Percentiles rank a stretch among this genome's conserved stretches.
Conservation (phyloP, 2,797 vertebrate species). For the Parauchenoglanis punctatus region DNA sequence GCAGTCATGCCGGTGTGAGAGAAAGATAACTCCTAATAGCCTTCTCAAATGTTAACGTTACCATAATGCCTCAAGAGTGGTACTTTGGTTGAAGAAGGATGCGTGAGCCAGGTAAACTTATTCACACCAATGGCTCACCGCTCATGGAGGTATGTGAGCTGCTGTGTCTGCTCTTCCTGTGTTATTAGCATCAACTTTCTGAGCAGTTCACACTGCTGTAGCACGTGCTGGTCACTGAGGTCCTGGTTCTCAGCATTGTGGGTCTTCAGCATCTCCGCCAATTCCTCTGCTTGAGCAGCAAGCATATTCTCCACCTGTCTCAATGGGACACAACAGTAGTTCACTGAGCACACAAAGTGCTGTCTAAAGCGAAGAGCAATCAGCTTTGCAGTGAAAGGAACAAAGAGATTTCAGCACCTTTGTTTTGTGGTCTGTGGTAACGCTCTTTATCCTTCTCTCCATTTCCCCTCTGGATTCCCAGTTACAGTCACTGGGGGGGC, state of each 20-base stretch:
- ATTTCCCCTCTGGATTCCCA: constrained; percentile 86
- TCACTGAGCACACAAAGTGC: constrained; percentile 39
- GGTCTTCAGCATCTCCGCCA: constrained; percentile 80
- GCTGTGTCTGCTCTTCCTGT: constrained; percentile 82
- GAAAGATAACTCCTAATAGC: background rate
- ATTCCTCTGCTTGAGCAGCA: constrained; percentile 81
- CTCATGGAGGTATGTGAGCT: constrained; percentile 82
- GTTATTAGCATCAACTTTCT: constrained; percentile 77
- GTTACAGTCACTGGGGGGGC: constrained; percentile 76
- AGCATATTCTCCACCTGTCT: constrained; percentile 80
- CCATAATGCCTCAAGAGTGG: background rate
- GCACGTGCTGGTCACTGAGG: constrained; percentile 78
- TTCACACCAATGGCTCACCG: constrained; percentile 67
- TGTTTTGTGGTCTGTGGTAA: constrained; percentile 85
- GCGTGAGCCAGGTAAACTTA: background rate
- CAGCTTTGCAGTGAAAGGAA: background rate
- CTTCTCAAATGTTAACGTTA: constrained; percentile 1
- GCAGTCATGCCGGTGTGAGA: background rate
- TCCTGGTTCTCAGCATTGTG: constrained; percentile 81
- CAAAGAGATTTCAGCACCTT: constrained; percentile 73
- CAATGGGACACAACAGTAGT: background rate
- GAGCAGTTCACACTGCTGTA: constrained; percentile 82
- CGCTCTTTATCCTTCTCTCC: constrained; percentile 83
- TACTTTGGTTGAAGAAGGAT: background rate
- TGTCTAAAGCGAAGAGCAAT: background rate